These are phyloP conservation scores for Panthera tigris DNA, from an alignment of 2,113 vertebrate species.

Conservation along the genomic window DNA sequence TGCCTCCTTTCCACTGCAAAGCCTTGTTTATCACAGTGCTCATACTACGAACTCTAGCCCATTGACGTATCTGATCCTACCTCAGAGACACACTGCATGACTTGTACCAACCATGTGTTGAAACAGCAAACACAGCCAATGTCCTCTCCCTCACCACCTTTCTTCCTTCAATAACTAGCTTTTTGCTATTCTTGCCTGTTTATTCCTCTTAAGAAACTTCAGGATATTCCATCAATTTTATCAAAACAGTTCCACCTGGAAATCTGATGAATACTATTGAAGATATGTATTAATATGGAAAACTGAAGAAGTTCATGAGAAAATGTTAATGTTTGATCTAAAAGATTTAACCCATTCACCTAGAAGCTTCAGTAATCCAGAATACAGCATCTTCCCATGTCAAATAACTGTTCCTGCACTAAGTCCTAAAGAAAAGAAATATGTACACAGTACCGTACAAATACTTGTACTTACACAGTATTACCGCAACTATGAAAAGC, in stretches of 20 bases:
- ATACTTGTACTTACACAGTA: not conserved
- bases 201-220: not conserved
- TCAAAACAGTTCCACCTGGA: not conserved
- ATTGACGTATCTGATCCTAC: not conserved
- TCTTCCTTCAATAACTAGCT: not conserved
- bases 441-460: not conserved
- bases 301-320: not conserved
- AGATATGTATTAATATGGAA: not conserved
- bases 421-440: not conserved
- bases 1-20: not conserved
- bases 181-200: not conserved
- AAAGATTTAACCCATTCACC: slow-evolving; percentile 11
- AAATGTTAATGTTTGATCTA: not conserved
- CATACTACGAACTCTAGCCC: not conserved
- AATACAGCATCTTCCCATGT: not conserved
- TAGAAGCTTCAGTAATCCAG: not conserved
- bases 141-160: not conserved
- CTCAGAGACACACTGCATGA: not conserved
- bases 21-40: not conserved
- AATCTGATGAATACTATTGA: not conserved
- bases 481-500: not conserved
- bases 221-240: not conserved
- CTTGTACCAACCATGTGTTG: not conserved
- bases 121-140: not conserved
- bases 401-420: not conserved